These are phyloP conservation scores for Corydoras sp. DNA, from an alignment of 2,113 vertebrate genomes.

Conservation along the genomic window DNA sequence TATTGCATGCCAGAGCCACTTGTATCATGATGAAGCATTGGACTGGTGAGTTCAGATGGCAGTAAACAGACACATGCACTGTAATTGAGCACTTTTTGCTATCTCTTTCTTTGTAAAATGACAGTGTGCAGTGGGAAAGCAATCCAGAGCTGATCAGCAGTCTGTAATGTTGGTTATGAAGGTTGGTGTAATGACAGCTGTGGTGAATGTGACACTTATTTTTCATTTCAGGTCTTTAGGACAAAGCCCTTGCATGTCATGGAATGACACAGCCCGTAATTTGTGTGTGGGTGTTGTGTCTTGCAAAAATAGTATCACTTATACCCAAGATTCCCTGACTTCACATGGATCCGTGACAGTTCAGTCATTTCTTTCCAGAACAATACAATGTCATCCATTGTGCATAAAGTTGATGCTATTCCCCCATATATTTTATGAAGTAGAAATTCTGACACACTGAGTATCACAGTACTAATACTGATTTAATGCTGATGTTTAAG, in stretches of 20 bases:
- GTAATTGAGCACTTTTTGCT: conserved; percentile 33
- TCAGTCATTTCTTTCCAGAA: too few species aligned
- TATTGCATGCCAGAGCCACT: conserved; percentile 32
- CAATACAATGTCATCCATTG: too few species aligned
- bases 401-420: too few species aligned
- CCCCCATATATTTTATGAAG: too few species aligned
- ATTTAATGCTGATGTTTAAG: too few species aligned
- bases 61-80: conserved; percentile 38
- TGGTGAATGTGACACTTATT: conserved; percentile 34
- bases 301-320: too few species aligned
- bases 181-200: conserved; percentile 37
- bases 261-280: conserved; percentile 6
- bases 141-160: conserved; percentile 31
- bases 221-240: conserved; percentile 29
- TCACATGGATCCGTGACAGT: too few species aligned
- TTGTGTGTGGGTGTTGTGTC: conserved; percentile 11
- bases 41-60: conserved; percentile 25
- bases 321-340: too few species aligned
- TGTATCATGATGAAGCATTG: conserved; percentile 37
- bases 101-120: conserved; percentile 9
- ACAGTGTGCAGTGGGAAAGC: conserved; percentile 26
- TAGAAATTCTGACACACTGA: too few species aligned
- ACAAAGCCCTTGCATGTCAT: conserved; percentile 4
- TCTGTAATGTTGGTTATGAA: conserved; percentile 39
- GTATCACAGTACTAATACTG: too few species aligned